These are phyloP conservation scores for Jacana jacana DNA, from an alignment of 2,113 vertebrate genomes.

Conservation along the genomic window DNA sequence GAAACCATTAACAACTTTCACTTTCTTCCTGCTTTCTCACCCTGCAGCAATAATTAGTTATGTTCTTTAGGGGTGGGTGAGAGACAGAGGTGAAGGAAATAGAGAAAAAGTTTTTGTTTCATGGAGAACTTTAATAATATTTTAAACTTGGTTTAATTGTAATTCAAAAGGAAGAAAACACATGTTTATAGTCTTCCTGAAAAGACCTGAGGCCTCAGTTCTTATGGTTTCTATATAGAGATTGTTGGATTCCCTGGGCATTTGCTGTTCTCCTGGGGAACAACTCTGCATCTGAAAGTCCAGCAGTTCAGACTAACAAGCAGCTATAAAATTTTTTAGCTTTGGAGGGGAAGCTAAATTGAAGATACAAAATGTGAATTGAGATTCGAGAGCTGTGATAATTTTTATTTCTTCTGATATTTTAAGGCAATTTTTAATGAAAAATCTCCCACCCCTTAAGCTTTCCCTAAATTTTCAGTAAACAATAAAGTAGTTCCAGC, in stretches of 20 bases:
- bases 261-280: not conserved
- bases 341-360: not conserved
- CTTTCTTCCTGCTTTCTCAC: not conserved
- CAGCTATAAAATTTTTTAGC: not conserved
- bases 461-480: not conserved
- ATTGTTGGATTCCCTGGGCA: not conserved
- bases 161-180: not conserved
- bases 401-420: not conserved
- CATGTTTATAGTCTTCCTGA: not conserved
- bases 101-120: not conserved
- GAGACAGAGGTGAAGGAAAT: not conserved
- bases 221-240: not conserved
- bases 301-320: not conserved
- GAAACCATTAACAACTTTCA: slow-evolving; percentile 18
- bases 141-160: not conserved
- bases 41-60: slow-evolving; percentile 17
- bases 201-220: not conserved
- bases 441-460: not conserved
- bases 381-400: not conserved
- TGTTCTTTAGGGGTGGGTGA: not conserved
- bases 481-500: not conserved
- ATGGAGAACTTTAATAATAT: not conserved
- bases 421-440: not conserved
- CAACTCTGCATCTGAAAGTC: not conserved
- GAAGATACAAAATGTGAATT: not conserved